Evolutionary conservation across 1,140 invertebrate species (phyloP), one percentile per base, ranked within the genome.

Genomic region (Musca vetustissima): DNA sequence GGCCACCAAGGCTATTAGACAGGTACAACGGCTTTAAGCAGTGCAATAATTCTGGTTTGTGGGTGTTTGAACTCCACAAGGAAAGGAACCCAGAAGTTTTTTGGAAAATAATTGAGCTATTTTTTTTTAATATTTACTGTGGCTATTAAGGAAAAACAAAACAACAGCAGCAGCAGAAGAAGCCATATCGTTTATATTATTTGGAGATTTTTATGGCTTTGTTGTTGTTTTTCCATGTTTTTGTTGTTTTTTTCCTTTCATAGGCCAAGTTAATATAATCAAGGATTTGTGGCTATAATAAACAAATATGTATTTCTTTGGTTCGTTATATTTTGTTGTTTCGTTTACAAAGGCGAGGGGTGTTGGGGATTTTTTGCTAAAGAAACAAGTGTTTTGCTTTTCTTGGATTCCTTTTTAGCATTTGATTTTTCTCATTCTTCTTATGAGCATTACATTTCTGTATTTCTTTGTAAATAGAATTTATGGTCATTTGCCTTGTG

Each of bases 31-130:
- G 25, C 36, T 32, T 59, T 61, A 36, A 43, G 6, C 25, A 36
- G 32, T 19, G 17, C 9, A 32, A 8, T 55, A 8, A 1, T 15
- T 36, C 7, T 57, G 53, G 14, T 49, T 49, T 49, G 8, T 19
- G 15, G 17, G n/a, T n/a, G n/a, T n/a, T n/a, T n/a, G 15, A 49
- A 19, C 15, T 21, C 17, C 17, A 49, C 48, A 49, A 49, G 17
- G 17, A 15, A 14, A 6, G 4, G n/a, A n/a, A n/a, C 15, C 15
- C 15, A n/a, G 32, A 25, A n/a, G n/a, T n/a, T n/a, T n/a, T n/a
- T n/a, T n/a, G n/a, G 9, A 43, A 61, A 28, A 32, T 59, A 59
- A 59, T 59, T 59, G 24, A 59, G 25, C 55, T 59, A 32, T 28
- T 59, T 32, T 17, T 55, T 59, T 32, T 24, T 43, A 61, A 61